A percentile compares a stretch with the other conserved stretches of the same genome.
Evolutionary conservation across 1,140 invertebrate genomes (phyloP).

Genomic region (Chironomus tepperi): DNA sequence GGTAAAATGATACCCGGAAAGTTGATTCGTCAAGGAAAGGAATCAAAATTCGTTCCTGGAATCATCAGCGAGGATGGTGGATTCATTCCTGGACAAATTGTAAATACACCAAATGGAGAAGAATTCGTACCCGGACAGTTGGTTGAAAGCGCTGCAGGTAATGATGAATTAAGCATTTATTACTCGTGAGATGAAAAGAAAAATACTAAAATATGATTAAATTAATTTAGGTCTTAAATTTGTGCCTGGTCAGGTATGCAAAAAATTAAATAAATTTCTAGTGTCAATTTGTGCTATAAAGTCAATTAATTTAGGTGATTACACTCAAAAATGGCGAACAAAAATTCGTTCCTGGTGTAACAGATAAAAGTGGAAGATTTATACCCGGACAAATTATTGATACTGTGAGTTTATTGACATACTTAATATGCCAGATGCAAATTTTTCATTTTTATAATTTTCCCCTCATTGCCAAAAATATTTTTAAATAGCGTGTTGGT

Average conservation of each 20-base stretch:
- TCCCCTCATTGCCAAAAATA: slow-evolving; percentile 52
- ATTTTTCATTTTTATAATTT: slow-evolving; percentile 58
- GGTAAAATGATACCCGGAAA: slow-evolving; percentile 59
- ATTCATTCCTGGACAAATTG: slow-evolving; percentile 62
- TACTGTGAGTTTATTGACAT: slow-evolving; percentile 53
- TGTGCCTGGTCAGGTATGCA: slow-evolving; percentile 50
- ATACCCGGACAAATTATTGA: slow-evolving; percentile 64
- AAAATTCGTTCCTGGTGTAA: slow-evolving; percentile 52
- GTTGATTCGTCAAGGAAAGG: slow-evolving; percentile 49
- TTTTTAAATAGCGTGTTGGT: slow-evolving; percentile 43
- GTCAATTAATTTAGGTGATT: background rate
- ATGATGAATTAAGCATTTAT: slow-evolving; percentile 32
- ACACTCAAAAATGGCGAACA: slow-evolving; percentile 29
- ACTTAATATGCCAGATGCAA: slow-evolving; percentile 58
- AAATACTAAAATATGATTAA: background rate
- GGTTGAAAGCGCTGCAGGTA: slow-evolving; percentile 43
- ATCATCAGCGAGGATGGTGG: slow-evolving; percentile 54
- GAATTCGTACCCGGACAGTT: slow-evolving; percentile 70
- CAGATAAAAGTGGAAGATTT: slow-evolving; percentile 59
- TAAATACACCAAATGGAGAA: slow-evolving; percentile 57
- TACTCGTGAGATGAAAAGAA: background rate
- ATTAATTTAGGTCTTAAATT: slow-evolving; percentile 50
- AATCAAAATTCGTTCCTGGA: slow-evolving; percentile 59
- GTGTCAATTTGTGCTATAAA: too few species aligned
- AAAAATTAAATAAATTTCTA: too few species aligned